These are phyloP conservation scores for Cyaniris semiargus DNA, from an alignment of 2,888 invertebrate species.

Conservation along the genomic window DNA sequence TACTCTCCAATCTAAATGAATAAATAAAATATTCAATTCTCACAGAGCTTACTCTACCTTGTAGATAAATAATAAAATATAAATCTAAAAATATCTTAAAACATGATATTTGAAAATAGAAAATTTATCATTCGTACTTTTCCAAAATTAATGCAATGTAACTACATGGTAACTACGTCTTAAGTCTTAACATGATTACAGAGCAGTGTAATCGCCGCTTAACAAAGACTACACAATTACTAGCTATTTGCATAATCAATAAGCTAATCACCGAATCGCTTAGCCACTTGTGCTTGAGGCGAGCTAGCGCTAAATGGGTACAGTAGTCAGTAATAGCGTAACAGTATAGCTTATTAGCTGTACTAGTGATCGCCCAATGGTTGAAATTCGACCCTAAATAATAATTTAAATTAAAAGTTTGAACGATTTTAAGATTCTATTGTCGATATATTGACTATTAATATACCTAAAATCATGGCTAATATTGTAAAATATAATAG, in stretches of 20 bases:
- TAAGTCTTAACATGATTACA: neutral
- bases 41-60: neutral
- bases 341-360: neutral
- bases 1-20: neutral
- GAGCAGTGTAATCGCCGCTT: neutral
- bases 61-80: too few relatives aligned
- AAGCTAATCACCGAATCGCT: conserved; percentile 20
- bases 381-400: too few relatives aligned
- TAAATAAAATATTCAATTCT: neutral
- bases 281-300: neutral
- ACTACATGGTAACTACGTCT: neutral
- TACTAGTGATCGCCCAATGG: too few relatives aligned
- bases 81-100: too few relatives aligned
- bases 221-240: neutral
- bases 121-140: neutral
- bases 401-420: too few relatives aligned
- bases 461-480: too few relatives aligned
- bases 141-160: neutral
- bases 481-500: too few relatives aligned
- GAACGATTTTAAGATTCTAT: too few relatives aligned
- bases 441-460: too few relatives aligned
- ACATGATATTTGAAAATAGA: too few relatives aligned
- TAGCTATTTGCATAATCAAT: conserved; percentile 18
- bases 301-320: neutral
- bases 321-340: neutral